phyloP scores from a whole-genome alignment of 92 coral and sea anemone species.

The Umimayanthus kanabou region DNA sequence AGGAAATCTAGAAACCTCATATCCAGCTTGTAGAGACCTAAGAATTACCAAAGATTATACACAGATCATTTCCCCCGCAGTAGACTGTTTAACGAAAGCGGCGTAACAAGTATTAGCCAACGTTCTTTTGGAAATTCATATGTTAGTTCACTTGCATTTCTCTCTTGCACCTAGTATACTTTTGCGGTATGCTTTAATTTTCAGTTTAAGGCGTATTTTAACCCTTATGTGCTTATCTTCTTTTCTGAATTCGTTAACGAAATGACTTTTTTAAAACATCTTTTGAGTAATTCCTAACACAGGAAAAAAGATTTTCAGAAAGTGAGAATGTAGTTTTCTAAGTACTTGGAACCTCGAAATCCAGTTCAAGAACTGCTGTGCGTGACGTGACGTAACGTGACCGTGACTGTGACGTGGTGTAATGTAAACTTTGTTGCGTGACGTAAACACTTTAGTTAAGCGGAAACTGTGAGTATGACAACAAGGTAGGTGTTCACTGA shows the following conservation, averaged over 20 bases:
- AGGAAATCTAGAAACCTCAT: too few relatives aligned
- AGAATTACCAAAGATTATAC: too few relatives aligned
- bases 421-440: conserved; percentile 48
- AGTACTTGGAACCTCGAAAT: background rate
- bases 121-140: too few relatives aligned
- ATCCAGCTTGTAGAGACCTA: too few relatives aligned
- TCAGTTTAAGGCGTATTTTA: background rate
- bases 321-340: background rate
- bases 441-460: conserved; percentile 11
- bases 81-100: too few relatives aligned
- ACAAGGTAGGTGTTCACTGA: conserved; percentile 14
- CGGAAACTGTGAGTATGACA: conserved; percentile 39
- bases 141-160: too few relatives aligned
- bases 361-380: conserved; percentile 24
- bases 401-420: conserved; percentile 58
- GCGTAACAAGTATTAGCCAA: too few relatives aligned
- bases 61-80: too few relatives aligned
- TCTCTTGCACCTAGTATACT: too few relatives aligned
- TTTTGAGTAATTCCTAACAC: conserved; percentile 6
- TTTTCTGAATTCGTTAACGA: background rate
- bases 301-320: background rate
- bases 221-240: background rate
- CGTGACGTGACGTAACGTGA: conserved; percentile 51
- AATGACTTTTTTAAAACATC: background rate
- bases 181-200: background rate